Evolutionary conservation across 1,140 invertebrate species (phyloP), one percentile per base, ranked within the genome.

Genomic region (Drosophila tropicalis): DNA sequence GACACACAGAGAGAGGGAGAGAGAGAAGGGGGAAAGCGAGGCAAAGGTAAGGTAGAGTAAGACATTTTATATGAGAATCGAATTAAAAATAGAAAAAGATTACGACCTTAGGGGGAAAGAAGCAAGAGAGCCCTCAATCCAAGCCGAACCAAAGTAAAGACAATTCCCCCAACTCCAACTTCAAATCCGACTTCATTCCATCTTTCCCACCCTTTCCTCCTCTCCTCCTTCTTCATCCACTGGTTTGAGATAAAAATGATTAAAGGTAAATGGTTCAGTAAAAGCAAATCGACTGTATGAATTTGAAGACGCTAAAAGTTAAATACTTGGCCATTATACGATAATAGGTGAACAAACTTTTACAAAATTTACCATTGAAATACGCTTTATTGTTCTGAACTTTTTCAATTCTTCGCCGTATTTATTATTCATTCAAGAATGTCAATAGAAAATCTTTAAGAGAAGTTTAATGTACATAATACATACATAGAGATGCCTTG

Each of bases 51-150:
- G 65, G 63, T 58, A 69, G 62, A 76, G 73, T 70, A 76, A 76
- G 73, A 76, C 73, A 76, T 76, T 76, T 76, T 70, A 76, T 76
- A 76, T 76, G 73, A 76, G 72, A 76, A 76, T 76, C 60, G 73
- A 76, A 76, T 76, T 76, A 76, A 76, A 76, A 76, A 51, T 51
- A 51, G 44, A 51, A 51, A 51, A 51, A 51, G 44, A 51, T 51
- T 51, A 51, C 44, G 44, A 51, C 44, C 44, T 51, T 51, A 64
- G 72, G 72, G 72, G 76, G 10, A 12, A 39, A 39, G 12, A 4
- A 69, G 69, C 55, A 70, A n/a, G 19, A 12, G 36, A 19, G 58
- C 17, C 19, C 34, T 36, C 34, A 36, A 36, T 3, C 4, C 15
- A 40, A 17, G 36, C 32, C 19, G 15, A 36, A 36, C 32, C 29